These are phyloP conservation scores for Muscicapa adusta DNA, from an alignment of 2,113 vertebrate genomes.

Conservation along the genomic window DNA sequence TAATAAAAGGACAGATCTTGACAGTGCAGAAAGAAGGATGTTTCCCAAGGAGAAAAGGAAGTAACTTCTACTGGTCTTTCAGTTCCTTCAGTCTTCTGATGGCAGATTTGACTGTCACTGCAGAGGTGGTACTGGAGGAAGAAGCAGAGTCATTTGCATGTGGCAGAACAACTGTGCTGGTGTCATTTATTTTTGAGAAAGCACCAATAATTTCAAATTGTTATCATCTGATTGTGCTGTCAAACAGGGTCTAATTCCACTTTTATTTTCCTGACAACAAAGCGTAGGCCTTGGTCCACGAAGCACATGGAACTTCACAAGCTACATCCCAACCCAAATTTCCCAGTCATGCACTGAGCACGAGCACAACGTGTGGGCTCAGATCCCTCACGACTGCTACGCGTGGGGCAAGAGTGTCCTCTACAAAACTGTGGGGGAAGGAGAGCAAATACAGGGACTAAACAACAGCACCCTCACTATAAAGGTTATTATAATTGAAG, in stretches of 20 bases:
- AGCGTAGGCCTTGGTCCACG: neutral
- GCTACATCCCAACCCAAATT: neutral
- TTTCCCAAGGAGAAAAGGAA: neutral
- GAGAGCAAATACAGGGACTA: neutral
- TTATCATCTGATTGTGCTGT: neutral
- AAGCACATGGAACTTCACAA: neutral
- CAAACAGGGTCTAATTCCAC: neutral
- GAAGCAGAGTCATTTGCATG: slow-evolving; percentile 21
- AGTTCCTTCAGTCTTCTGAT: slow-evolving; percentile 98
- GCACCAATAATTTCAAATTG: neutral
- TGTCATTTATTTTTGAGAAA: neutral
- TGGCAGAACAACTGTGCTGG: neutral
- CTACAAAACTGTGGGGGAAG: neutral
- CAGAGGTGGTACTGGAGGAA: slow-evolving; percentile 90
- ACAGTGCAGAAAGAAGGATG: neutral
- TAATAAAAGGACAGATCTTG: neutral
- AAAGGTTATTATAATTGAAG: accelerated
- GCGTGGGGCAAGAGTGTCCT: neutral
- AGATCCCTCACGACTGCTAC: accelerated
- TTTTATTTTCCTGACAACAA: neutral
- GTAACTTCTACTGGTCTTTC: slow-evolving; percentile 90
- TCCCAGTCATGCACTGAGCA: accelerated
- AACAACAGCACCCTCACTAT: neutral
- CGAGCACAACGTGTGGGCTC: accelerated
- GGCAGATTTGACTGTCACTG: slow-evolving; percentile 97